A percentile compares a stretch with the other conserved stretches of the same genome.
phyloP scores from a whole-genome alignment of 2,888 invertebrate species.

The Rhagonycha fulva region DNA sequence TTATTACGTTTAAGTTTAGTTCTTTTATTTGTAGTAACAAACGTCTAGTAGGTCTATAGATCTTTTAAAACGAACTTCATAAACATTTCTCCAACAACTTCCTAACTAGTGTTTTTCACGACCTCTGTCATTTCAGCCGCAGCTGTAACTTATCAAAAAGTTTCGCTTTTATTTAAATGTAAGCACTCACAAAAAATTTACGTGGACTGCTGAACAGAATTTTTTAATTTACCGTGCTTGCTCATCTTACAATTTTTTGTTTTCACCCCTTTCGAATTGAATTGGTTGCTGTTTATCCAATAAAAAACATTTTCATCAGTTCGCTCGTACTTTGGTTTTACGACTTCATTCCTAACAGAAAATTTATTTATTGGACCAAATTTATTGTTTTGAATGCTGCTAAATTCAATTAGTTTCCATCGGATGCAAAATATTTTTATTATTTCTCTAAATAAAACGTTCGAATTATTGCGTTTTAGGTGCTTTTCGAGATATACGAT shows the following conservation, averaged over 20 bases:
- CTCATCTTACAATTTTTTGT: background rate
- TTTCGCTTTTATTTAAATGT: background rate
- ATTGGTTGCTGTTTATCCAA: background rate
- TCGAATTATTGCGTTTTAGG: background rate
- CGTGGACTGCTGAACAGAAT: background rate
- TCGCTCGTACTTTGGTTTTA: background rate
- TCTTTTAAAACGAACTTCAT: conserved; percentile 18
- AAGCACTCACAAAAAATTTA: background rate
- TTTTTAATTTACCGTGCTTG: background rate
- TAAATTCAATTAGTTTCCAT: background rate
- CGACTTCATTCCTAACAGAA: background rate
- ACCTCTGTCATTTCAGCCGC: conserved; percentile 10
- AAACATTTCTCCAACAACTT: conserved; percentile 11
- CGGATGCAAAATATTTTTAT: background rate
- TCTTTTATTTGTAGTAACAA: conserved; percentile 17
- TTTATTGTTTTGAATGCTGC: background rate
- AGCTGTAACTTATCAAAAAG: background rate
- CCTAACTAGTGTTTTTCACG: conserved; percentile 7
- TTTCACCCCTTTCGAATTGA: conserved; percentile 6
- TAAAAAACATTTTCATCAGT: background rate
- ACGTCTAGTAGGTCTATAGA: conserved; percentile 15
- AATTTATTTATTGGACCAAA: background rate
- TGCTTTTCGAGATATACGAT: background rate
- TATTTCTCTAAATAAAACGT: background rate
- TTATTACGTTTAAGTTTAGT: conserved; percentile 12